Percentiles rank a stretch among this genome's conserved stretches.
Conservation (phyloP, 2,888 invertebrate species). For the Busseola fusca region DNA sequence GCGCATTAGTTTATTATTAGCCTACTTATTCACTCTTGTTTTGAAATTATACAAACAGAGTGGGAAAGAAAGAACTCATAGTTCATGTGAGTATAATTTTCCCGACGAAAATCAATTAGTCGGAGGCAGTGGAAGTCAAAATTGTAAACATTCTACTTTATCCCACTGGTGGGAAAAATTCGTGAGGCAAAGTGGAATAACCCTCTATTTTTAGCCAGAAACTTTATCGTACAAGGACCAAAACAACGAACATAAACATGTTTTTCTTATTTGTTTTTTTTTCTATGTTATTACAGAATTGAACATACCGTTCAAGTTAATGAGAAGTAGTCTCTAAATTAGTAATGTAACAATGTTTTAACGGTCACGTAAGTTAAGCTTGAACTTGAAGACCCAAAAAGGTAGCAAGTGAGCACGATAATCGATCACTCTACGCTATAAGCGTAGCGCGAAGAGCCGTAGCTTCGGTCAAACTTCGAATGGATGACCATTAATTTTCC, state of each 20-base stretch:
- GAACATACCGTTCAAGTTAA: background rate
- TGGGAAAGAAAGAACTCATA: background rate
- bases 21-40: too few relatives aligned
- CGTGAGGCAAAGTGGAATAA: background rate
- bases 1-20: too few relatives aligned
- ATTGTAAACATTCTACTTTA: background rate
- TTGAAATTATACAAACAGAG: background rate
- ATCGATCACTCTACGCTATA: background rate
- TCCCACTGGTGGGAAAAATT: background rate
- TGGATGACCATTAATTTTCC: constrained; percentile 3
- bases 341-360: background rate
- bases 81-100: background rate
- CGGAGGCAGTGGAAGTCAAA: background rate
- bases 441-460: too few relatives aligned
- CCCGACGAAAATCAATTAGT: background rate
- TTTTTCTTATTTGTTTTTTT: background rate
- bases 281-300: background rate
- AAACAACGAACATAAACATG: background rate
- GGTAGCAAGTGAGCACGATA: background rate
- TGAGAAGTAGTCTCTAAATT: background rate
- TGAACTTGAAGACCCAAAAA: background rate
- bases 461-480: background rate
- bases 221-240: background rate
- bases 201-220: background rate
- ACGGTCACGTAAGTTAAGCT: background rate